Base-by-base conservation (phyloP, 2,888 invertebrate species). In the Xestia xanthographa region DNA sequence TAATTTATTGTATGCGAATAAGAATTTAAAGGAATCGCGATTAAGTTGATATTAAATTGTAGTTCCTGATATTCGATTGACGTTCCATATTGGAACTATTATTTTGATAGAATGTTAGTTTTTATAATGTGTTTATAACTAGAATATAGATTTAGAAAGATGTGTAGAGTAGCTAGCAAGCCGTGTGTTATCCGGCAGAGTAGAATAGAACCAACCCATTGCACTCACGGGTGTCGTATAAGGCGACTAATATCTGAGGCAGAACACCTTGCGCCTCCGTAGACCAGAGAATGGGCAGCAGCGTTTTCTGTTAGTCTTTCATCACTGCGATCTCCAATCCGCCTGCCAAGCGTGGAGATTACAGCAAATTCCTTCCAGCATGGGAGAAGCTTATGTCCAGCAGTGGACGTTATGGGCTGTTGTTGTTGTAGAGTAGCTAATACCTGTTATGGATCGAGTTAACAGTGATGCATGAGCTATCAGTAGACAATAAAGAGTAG, bases 1-100 rank as follows among this genome's bases (percentile, higher is more conserved):
- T 73, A 45, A 70, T 41, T 70, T 77, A 83, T 83, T 41, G n/a
- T 20, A 26, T 5, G 41, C 69, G 53, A 82, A 82, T 68, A 26
- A 48, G 48, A 48, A 48, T 66, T 69, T 41, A 20, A 69, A 43
- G 22, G 9, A 0, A 17, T 11, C 14, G 74, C 4, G 6, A 14
- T 70, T 26, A 11, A 12, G 29, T 48, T 56, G 14, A 38, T 53
- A 12, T 58, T 76, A 12, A 43, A 2, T 60, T 50, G 66, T 11
- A 2, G 29, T 50, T 8, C 9, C 5, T 26, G 29, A 22, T 66
- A 9, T 58, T 58, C 20, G 29, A 58, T 58, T 29, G 20, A 58
- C 20, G 9, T 20, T 1, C n/a, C 1, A 29, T 29, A 29, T 8
- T 29, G 29, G 11, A 38, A 5, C 12, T 62, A 0, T 5, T 62